These are phyloP conservation scores for Scarus forsteni DNA, from an alignment of 2,797 vertebrate species.

Conservation along the genomic window DNA sequence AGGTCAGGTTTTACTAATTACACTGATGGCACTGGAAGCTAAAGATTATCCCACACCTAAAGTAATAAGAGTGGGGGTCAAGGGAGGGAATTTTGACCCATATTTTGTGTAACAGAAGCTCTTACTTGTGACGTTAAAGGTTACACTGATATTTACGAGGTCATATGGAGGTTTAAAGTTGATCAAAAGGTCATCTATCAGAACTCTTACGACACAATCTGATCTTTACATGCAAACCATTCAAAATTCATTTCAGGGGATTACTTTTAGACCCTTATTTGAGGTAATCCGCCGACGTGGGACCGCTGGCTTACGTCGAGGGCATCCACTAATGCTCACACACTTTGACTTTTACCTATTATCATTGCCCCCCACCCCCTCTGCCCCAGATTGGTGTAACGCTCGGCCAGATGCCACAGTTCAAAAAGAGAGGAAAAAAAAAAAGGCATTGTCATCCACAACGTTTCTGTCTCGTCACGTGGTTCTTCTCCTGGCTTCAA, in stretches of 20 bases:
- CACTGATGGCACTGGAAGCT: slow-evolving; percentile 35
- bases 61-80: slow-evolving; percentile 1
- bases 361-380: slow-evolving; percentile 19
- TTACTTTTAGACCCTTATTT: slow-evolving; percentile 62
- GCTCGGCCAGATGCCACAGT: slow-evolving; percentile 57
- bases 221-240: slow-evolving; percentile 23
- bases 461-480: slow-evolving; percentile 76
- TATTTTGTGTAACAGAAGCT: neutral
- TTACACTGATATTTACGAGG: rapidly evolving
- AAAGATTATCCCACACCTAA: slow-evolving; percentile 41
- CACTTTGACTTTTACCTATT: slow-evolving; percentile 31
- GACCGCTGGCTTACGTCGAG: slow-evolving; percentile 30
- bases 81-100: neutral
- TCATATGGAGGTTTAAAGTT: neutral
- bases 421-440: neutral
- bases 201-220: slow-evolving; percentile 21
- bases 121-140: neutral
- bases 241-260: slow-evolving; percentile 57
- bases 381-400: slow-evolving; percentile 36
- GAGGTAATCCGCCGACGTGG: slow-evolving; percentile 69
- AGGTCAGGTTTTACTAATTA: slow-evolving; percentile 54
- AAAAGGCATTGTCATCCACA: slow-evolving; percentile 70
- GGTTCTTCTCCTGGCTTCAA: slow-evolving; percentile 79
- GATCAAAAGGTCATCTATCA: neutral
- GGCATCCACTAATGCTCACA: slow-evolving; percentile 27